A percentile compares a stretch with the other conserved stretches of the same genome.
Evolutionary conservation across 1,140 invertebrate species (phyloP).

Genomic region (Bombus haemorrhoidalis): DNA sequence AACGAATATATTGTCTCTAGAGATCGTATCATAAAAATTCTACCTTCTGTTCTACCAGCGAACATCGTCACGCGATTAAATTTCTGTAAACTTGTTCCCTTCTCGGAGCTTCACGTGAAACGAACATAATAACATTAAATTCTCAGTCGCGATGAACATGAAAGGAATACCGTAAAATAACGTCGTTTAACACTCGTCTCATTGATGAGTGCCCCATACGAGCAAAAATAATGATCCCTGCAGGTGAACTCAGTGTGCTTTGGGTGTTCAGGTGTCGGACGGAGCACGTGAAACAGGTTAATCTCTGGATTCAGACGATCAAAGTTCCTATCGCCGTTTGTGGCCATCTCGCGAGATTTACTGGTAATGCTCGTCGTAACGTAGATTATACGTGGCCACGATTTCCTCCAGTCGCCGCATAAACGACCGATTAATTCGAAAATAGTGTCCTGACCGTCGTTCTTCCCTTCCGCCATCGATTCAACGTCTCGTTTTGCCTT

Average conservation of each 20-base stretch:
- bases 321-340: slow-evolving; percentile 66
- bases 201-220: neutral
- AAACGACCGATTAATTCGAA: slow-evolving; percentile 78
- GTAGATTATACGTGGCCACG: slow-evolving; percentile 59
- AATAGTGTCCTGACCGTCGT: slow-evolving; percentile 68
- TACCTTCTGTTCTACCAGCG: neutral
- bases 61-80: slow-evolving; percentile 11
- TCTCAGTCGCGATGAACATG: neutral
- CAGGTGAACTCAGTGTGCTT: slow-evolving; percentile 17
- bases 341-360: slow-evolving; percentile 74
- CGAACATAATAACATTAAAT: neutral
- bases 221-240: neutral
- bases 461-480: neutral
- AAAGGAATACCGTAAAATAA: neutral
- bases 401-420: slow-evolving; percentile 58
- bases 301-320: slow-evolving; percentile 74
- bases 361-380: slow-evolving; percentile 73
- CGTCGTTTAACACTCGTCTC: slow-evolving; percentile 3
- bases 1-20: neutral
- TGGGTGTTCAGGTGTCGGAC: slow-evolving; percentile 31
- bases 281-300: slow-evolving; percentile 70
- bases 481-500: neutral
- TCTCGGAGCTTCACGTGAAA: neutral
- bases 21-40: neutral
- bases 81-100: neutral